Percentiles rank a stretch among this genome's conserved stretches.
These are phyloP conservation scores for Rhinichthys klamathensis DNA, from an alignment of 2,113 vertebrate species.

Conservation along the genomic window DNA sequence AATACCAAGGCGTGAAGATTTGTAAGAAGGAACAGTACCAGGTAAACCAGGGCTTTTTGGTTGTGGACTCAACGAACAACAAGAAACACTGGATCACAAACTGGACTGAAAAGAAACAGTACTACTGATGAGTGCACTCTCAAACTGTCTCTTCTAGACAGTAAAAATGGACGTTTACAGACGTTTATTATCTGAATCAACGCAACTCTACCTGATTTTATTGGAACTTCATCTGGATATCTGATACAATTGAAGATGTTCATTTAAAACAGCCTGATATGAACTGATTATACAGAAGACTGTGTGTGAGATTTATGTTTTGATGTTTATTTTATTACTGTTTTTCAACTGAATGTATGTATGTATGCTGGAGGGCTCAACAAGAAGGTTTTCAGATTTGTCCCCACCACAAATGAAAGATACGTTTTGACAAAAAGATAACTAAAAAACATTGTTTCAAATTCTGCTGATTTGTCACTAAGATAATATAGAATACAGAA, in stretches of 20 bases:
- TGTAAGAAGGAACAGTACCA: slow-evolving; percentile 85
- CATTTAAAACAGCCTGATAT: not conserved
- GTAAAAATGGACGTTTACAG: not conserved
- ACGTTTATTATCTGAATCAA: not conserved
- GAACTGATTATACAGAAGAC: not conserved
- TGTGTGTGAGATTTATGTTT: not conserved
- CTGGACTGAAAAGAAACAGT: slow-evolving; percentile 87
- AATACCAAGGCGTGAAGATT: slow-evolving; percentile 89
- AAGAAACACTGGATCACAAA: slow-evolving; percentile 92
- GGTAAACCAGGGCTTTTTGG: slow-evolving; percentile 77
- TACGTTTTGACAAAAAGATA: not conserved
- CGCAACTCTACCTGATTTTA: not conserved
- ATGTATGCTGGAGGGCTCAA: not conserved
- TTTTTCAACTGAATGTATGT: not conserved
- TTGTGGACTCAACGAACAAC: slow-evolving; percentile 72
- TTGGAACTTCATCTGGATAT: not conserved
- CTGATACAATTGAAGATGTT: not conserved
- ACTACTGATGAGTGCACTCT: slow-evolving; percentile 83
- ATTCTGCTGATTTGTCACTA: too few species aligned
- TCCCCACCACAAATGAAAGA: not conserved
- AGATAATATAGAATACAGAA: not conserved
- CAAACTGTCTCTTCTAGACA: not conserved
- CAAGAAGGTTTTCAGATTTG: not conserved
- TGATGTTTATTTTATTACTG: not conserved
- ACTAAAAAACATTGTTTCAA: too few species aligned